Base-by-base conservation (phyloP, 2,113 vertebrate species). In the Chaetops frenatus region DNA sequence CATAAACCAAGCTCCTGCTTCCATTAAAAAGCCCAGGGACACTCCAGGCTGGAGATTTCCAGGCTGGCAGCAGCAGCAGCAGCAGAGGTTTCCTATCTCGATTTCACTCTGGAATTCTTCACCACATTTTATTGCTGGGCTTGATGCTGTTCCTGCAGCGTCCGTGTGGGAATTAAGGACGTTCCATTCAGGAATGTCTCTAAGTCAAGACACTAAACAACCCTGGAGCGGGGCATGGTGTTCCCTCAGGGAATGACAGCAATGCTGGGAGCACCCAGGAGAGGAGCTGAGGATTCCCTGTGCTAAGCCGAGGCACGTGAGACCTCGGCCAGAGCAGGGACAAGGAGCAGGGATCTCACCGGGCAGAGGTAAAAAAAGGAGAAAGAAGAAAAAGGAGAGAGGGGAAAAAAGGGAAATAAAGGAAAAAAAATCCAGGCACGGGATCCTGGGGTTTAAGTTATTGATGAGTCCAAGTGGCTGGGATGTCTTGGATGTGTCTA, bases 61-160 rank as follows among this genome's bases (percentile, higher is more conserved):
- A 60, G 81, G 78, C 86, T 54, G 86, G 71, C 94, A 58, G 78
- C 28, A 58, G 40, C 40, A 42, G 40, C 40, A n/a, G n/a, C n/a
- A 45, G 76, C 58, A 58, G 82, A 91, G 82, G 64, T 94, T 97
- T 83, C 88, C 94, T 91, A 90, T 94, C 95, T 96, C 86, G 3
- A 91, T 96, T 95, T 92, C 97, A 94, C 40, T 21, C 86, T 78
- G 95, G 69, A 87, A 80, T 94, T 94, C 86, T 66, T 90, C 93
- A 50, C 94, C 74, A 61, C 29, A 0, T 90, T 97, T 95, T 88
- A 94, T 71, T 64, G 62, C 86, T 8, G 22, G 76, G 73, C 62
- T 92, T 81, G 80, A 83, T 60, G 78, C n/a, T 38, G 7, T 51
- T 38, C 48, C 67, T 11, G 2, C 45, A 18, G 88, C 5, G 8